Evolutionary conservation across 2,797 vertebrate species (phyloP).

Genomic region (Artibeus lituratus): DNA sequence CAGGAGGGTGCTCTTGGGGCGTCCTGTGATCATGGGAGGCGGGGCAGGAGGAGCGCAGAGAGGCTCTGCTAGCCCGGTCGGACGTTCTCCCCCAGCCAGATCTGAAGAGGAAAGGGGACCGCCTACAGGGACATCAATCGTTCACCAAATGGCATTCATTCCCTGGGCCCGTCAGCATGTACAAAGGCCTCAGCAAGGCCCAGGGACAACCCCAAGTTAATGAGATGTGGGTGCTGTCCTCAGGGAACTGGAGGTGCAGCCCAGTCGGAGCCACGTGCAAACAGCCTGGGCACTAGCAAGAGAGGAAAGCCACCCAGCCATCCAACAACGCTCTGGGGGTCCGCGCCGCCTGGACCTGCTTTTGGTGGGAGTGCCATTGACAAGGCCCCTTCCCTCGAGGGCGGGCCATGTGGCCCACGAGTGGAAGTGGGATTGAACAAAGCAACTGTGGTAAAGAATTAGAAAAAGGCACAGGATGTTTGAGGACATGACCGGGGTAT

Average conservation of each 20-base stretch:
- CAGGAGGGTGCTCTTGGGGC: neutral
- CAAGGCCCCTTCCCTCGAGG: neutral
- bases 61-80: neutral
- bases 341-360: neutral
- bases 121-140: neutral
- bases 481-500: neutral
- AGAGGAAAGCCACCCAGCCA: neutral
- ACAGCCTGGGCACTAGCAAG: neutral
- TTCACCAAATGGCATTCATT: neutral
- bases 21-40: neutral
- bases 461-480: neutral
- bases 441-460: neutral
- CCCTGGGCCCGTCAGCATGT: neutral
- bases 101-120: neutral
- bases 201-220: neutral
- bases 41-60: neutral
- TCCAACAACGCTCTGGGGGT: fast-evolving
- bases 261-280: neutral
- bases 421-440: neutral
- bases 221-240: neutral
- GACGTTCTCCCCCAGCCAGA: neutral
- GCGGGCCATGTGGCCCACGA: fast-evolving
- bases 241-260: neutral
- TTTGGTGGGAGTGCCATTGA: neutral
- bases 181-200: neutral